phyloP scores from a whole-genome alignment of 35 echinoderm and acorn worm genomes.

The Patiria miniata region DNA sequence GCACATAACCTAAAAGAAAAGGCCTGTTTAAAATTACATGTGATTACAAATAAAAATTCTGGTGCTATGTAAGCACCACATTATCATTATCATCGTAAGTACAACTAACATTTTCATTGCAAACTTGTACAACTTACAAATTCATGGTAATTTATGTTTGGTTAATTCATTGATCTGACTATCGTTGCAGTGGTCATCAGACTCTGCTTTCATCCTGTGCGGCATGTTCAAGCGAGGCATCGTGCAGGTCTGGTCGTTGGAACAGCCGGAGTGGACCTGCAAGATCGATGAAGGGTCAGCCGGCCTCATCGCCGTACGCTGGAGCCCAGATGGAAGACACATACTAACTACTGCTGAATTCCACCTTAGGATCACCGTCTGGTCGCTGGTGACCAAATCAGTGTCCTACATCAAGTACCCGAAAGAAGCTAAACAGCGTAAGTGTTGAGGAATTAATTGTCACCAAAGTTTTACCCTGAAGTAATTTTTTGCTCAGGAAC shows the following conservation, averaged over 20 bases:
- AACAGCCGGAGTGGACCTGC: constrained; percentile 98
- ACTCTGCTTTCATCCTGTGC: constrained; percentile 95
- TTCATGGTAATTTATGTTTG: too few species aligned
- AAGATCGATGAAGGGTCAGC: constrained; percentile 99
- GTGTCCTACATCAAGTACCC: constrained; percentile 99
- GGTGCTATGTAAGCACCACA: too few species aligned
- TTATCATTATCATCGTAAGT: too few species aligned
- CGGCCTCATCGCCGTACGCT: constrained; percentile 80
- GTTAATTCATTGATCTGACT: not conserved
- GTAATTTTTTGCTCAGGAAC: too few species aligned
- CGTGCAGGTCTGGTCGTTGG: constrained; percentile 97
- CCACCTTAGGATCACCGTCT: constrained; percentile 93
- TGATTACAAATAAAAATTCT: too few species aligned
- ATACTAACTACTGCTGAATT: constrained; percentile 97
- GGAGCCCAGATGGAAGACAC: constrained; percentile 96
- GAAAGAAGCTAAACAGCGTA: constrained; percentile 96
- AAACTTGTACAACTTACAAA: too few species aligned
- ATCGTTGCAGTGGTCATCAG: constrained; percentile 87
- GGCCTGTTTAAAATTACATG: too few species aligned
- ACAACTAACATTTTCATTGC: too few species aligned
- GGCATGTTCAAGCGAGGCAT: constrained; percentile 97
- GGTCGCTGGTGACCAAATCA: constrained; percentile 94
- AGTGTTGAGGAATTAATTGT: not conserved
- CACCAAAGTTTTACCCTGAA: too few species aligned
- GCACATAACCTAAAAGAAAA: too few species aligned